These are phyloP conservation scores for Tapirus indicus DNA, from an alignment of 2,797 vertebrate genomes.

Conservation along the genomic window DNA sequence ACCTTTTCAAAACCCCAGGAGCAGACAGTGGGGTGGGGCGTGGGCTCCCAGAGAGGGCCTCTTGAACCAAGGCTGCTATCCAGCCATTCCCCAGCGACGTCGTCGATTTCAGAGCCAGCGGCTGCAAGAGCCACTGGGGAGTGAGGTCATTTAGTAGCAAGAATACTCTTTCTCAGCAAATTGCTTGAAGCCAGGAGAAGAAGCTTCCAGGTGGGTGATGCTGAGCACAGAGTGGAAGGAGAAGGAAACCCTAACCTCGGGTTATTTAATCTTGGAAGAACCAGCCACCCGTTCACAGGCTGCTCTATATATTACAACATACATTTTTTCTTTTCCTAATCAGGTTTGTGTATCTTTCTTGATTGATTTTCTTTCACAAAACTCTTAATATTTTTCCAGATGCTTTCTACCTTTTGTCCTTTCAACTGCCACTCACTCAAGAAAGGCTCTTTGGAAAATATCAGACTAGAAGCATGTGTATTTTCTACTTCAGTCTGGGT, in stretches of 20 bases:
- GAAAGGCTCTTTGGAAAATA: neutral
- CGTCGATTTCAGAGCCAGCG: conserved; percentile 74
- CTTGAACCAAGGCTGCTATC: conserved; percentile 47
- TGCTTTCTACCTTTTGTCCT: conserved; percentile 75
- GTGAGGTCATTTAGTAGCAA: conserved; percentile 77
- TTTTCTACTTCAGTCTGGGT: neutral
- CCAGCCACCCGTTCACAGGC: conserved; percentile 76
- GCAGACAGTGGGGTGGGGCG: accelerated
- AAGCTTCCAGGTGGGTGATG: conserved; percentile 81
- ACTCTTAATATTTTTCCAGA: conserved; percentile 83
- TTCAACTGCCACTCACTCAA: conserved; percentile 9
- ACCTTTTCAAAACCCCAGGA: neutral
- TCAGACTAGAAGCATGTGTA: neutral
- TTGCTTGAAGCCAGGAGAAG: conserved; percentile 80
- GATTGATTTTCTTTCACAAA: conserved; percentile 84
- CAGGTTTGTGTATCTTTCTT: conserved; percentile 82
- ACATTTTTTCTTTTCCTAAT: conserved; percentile 79
- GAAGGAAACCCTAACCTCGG: conserved; percentile 80
- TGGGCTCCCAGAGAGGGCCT: neutral
- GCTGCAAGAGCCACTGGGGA: conserved; percentile 81
- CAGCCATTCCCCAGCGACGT: conserved; percentile 80
- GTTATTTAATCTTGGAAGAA: conserved; percentile 86
- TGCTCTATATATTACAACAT: conserved; percentile 70
- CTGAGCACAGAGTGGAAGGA: conserved; percentile 67
- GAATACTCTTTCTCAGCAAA: conserved; percentile 85